These are phyloP conservation scores for Semnopithecus entellus DNA, from an alignment of 2,113 vertebrate genomes.

Conservation along the genomic window DNA sequence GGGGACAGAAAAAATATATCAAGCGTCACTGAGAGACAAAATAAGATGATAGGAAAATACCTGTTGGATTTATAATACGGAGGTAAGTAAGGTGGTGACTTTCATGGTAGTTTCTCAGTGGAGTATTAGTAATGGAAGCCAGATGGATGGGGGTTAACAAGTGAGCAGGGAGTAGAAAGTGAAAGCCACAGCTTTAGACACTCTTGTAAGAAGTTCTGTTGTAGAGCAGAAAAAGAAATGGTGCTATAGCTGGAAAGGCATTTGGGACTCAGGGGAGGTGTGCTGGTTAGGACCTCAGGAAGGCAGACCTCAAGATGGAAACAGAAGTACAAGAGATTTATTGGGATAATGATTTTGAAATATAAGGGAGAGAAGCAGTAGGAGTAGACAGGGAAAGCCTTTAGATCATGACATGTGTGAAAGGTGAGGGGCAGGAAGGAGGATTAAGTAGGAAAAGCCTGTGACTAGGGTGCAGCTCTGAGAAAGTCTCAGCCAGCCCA, in stretches of 20 bases:
- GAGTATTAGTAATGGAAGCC: not conserved
- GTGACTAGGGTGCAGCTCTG: not conserved
- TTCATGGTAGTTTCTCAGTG: not conserved
- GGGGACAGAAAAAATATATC: not conserved
- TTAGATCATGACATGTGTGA: not conserved
- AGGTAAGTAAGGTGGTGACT: not conserved
- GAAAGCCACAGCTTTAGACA: not conserved
- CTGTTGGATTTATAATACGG: not conserved
- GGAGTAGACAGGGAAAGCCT: not conserved
- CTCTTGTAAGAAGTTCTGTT: not conserved
- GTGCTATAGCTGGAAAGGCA: not conserved
- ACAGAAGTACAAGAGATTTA: not conserved
- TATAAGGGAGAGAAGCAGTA: not conserved
- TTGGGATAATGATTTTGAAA: not conserved
- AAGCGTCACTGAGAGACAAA: not conserved
- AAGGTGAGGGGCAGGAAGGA: not conserved
- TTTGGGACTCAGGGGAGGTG: not conserved
- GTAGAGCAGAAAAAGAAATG: not conserved
- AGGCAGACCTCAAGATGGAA: not conserved
- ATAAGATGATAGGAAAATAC: not conserved
- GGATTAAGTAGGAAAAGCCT: not conserved
- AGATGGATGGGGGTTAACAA: not conserved
- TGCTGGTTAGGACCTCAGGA: not conserved
- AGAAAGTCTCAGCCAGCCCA: not conserved
- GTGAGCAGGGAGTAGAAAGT: not conserved